Conservation (phyloP, 2,888 invertebrate species). For the Acheta domesticus region DNA sequence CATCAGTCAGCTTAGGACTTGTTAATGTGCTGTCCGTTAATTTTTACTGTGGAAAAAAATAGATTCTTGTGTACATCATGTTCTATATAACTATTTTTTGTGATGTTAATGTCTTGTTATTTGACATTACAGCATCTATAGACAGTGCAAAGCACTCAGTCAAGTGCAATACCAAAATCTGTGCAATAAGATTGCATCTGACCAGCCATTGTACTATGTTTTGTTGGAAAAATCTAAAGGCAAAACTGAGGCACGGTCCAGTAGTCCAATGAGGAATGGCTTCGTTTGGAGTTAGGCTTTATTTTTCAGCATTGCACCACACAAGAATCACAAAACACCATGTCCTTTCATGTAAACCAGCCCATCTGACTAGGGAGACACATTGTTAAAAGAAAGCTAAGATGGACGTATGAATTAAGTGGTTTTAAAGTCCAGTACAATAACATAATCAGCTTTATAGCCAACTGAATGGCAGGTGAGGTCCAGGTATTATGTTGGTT, state of each 20-base stretch:
- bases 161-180: slow-evolving; percentile 34
- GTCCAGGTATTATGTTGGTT: slow-evolving; percentile 36
- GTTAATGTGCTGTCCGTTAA: not conserved
- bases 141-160: slow-evolving; percentile 35
- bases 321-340: slow-evolving; percentile 26
- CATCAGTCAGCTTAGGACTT: too few relatives aligned
- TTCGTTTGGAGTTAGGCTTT: slow-evolving; percentile 34
- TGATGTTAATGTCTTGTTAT: slow-evolving; percentile 37
- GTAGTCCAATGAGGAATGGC: slow-evolving; percentile 34
- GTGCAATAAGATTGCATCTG: slow-evolving; percentile 32
- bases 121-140: slow-evolving; percentile 38
- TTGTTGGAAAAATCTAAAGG: slow-evolving; percentile 33
- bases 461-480: slow-evolving; percentile 37
- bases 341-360: slow-evolving; percentile 31
- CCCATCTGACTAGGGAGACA: slow-evolving; percentile 33
- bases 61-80: slow-evolving; percentile 5
- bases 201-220: slow-evolving; percentile 34
- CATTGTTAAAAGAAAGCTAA: slow-evolving; percentile 33
- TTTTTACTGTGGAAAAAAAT: slow-evolving; percentile 4
- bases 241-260: slow-evolving; percentile 34
- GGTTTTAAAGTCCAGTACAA: slow-evolving; percentile 35
- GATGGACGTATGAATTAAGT: slow-evolving; percentile 34
- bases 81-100: slow-evolving; percentile 24
- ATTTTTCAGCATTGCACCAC: slow-evolving; percentile 35
- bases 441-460: slow-evolving; percentile 35